These are phyloP conservation scores for Lepilemur ruficaudatus DNA, from an alignment of 2,797 vertebrate genomes.

Conservation along the genomic window DNA sequence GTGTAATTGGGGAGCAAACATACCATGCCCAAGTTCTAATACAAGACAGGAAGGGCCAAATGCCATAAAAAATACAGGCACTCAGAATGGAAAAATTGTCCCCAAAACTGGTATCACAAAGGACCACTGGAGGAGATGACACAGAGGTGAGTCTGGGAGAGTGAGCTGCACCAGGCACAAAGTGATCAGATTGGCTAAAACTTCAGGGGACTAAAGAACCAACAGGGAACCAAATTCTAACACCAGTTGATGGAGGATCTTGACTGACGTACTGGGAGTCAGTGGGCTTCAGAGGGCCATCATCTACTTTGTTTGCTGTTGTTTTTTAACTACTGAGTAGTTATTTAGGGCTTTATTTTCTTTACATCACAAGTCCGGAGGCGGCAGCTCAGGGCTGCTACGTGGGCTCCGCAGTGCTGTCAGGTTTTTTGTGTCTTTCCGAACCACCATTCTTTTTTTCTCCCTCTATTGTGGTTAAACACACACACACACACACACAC, in stretches of 20 bases:
- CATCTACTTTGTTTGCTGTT: not conserved
- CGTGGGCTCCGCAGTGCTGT: not conserved
- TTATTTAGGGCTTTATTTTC: not conserved
- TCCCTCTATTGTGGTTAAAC: not conserved
- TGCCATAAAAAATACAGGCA: not conserved
- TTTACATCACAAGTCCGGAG: not conserved
- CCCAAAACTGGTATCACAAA: not conserved
- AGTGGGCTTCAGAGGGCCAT: not conserved
- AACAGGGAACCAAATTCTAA: not conserved
- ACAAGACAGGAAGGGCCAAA: not conserved
- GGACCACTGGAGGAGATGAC: not conserved
- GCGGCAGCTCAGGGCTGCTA: no score
- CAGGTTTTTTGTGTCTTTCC: not conserved
- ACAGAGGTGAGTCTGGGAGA: not conserved
- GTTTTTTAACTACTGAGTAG: not conserved
- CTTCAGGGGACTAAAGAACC: not conserved
- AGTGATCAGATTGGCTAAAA: not conserved
- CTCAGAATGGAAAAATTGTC: not conserved
- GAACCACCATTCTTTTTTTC: not conserved
- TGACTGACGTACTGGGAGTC: not conserved
- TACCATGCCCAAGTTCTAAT: not conserved
- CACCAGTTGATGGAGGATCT: not conserved
- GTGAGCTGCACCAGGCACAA: not conserved
- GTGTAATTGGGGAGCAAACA: constrained; percentile 55
- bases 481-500: not conserved